A percentile compares a stretch with the other conserved stretches of the same genome.
Conservation (phyloP, 2,113 vertebrate genomes). For the Brachyhypopomus gauderio region DNA sequence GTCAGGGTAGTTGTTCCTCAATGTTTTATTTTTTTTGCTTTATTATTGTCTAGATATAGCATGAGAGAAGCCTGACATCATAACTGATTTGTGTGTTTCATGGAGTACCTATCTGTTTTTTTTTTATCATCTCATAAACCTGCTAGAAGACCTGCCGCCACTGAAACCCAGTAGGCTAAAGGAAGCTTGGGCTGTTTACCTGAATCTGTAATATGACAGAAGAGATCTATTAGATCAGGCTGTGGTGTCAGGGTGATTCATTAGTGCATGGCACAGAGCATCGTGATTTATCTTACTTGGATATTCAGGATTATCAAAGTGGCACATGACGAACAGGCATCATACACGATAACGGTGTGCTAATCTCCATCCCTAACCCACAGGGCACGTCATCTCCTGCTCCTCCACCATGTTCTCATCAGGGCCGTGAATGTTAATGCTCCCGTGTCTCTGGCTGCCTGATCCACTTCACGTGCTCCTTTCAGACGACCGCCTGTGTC, state of each 20-base stretch:
- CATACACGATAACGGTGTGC: conserved; percentile 39
- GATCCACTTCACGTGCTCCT: conserved; percentile 19
- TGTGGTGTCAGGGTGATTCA: conserved; percentile 44
- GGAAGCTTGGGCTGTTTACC: conserved; percentile 33
- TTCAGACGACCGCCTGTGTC: conserved; percentile 24
- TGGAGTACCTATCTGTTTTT: not conserved
- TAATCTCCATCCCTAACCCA: conserved; percentile 13
- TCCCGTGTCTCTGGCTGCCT: not conserved
- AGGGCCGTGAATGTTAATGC: conserved; percentile 31
- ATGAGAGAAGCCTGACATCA: not conserved
- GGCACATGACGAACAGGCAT: conserved; percentile 37
- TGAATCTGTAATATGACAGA: conserved; percentile 37
- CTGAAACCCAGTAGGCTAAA: conserved; percentile 36
- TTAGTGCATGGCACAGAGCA: conserved; percentile 20
- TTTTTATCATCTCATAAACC: conserved; percentile 19
- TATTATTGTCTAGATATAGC: not conserved
- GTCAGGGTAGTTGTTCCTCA: too few relatives aligned
- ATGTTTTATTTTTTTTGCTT: too few relatives aligned
- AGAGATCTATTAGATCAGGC: conserved; percentile 35
- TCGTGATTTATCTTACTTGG: conserved; percentile 33
- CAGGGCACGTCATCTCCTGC: not conserved
- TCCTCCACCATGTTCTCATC: conserved; percentile 7
- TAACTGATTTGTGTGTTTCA: not conserved
- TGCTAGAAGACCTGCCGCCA: conserved; percentile 37
- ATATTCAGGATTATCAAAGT: conserved; percentile 48